A percentile compares a stretch with the other conserved stretches of the same genome.
phyloP scores from a whole-genome alignment of 1,140 invertebrate genomes.

The Apocrypta bakeri region DNA sequence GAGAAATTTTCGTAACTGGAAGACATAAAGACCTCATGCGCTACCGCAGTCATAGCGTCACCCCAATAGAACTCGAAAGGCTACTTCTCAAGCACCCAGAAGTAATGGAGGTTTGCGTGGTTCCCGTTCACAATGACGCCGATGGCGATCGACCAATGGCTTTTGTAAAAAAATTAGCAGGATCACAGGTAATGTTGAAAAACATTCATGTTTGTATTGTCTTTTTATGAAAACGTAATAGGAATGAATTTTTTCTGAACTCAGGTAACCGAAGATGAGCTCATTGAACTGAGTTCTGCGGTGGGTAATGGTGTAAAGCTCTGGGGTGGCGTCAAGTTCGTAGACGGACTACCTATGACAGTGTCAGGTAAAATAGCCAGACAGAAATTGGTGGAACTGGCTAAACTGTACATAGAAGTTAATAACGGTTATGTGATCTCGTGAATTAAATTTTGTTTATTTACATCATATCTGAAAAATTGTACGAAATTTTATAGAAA shows the following conservation, averaged over 20 bases:
- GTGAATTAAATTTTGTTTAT: too few relatives aligned
- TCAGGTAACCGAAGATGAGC: conserved; percentile 57
- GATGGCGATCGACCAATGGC: conserved; percentile 77
- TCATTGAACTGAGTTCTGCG: conserved; percentile 54
- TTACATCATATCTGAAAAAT: too few relatives aligned
- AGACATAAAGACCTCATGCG: conserved; percentile 79
- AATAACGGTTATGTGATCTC: too few relatives aligned
- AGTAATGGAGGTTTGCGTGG: conserved; percentile 77
- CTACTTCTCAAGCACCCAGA: conserved; percentile 74
- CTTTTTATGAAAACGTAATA: too few relatives aligned
- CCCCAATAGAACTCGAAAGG: conserved; percentile 78
- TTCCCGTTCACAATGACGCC: conserved; percentile 75
- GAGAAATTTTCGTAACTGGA: conserved; percentile 74
- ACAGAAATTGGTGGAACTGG: conserved; percentile 63
- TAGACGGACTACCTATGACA: conserved; percentile 77
- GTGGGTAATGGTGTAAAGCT: conserved; percentile 72
- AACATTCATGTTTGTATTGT: neutral
- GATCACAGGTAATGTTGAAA: neutral
- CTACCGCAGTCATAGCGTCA: conserved; percentile 75
- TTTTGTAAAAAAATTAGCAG: conserved; percentile 69
- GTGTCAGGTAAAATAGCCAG: conserved; percentile 78
- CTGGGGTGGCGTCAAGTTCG: conserved; percentile 75
- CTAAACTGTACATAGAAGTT: neutral
- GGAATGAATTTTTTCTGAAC: neutral
- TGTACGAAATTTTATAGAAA: too few relatives aligned